phyloP scores from a whole-genome alignment of 2,113 vertebrate species.

The Seriola aureovittata region DNA sequence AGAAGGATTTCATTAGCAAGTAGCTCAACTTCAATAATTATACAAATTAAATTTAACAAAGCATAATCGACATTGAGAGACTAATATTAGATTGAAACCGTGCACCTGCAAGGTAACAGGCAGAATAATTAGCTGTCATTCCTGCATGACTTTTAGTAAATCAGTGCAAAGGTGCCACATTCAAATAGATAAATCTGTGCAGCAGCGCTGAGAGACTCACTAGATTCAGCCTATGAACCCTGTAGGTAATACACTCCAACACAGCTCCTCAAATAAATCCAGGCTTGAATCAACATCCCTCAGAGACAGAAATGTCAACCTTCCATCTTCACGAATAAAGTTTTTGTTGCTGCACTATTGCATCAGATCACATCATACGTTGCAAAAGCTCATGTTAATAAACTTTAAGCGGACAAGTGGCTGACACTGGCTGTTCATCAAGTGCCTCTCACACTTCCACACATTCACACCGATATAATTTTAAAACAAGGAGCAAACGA shows the following conservation, averaged over 20 bases:
- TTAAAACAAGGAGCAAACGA: neutral
- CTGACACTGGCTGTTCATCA: neutral
- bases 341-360: neutral
- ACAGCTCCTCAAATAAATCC: neutral
- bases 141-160: no score
- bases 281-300: neutral
- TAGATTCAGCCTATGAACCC: no score
- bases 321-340: neutral
- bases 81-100: neutral
- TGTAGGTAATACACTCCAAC: no score
- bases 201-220: no score
- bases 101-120: neutral
- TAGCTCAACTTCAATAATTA: constrained; percentile 13
- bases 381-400: neutral
- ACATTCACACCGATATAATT: neutral
- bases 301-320: neutral
- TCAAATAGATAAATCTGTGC: no score
- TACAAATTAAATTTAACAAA: neutral
- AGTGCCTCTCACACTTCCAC: neutral
- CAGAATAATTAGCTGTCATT: no score
- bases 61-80: neutral
- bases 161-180: no score
- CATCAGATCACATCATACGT: neutral
- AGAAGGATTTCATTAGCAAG: constrained; percentile 4
- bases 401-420: neutral